Conservation (phyloP, 1,140 invertebrate species). For the Drosophila fuyamai region DNA sequence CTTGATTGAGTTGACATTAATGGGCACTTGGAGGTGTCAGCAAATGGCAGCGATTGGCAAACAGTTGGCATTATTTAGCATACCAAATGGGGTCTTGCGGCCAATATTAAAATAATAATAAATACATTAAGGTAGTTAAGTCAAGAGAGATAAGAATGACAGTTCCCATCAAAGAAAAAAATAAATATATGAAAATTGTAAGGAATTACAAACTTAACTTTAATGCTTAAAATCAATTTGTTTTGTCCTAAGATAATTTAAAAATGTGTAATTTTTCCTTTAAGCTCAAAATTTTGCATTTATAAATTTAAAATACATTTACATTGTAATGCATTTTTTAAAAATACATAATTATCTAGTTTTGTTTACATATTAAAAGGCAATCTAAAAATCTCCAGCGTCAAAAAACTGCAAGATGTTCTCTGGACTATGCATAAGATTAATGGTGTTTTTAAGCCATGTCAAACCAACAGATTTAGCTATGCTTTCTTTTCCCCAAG, state of each 20-base stretch:
- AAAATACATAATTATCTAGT: too few species aligned
- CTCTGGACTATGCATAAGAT: constrained; percentile 11
- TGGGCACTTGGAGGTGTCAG: constrained; percentile 69
- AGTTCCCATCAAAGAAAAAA: background rate
- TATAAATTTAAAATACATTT: too few species aligned
- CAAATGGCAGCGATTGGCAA: constrained; percentile 67
- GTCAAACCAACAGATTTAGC: constrained; percentile 1
- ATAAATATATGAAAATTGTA: background rate
- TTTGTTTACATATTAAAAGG: background rate
- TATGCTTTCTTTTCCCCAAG: constrained; percentile 22
- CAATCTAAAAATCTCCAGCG: background rate
- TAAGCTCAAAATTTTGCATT: too few species aligned
- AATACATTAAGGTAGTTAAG: constrained; percentile 4
- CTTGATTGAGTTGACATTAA: constrained; percentile 80
- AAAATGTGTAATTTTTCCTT: too few species aligned
- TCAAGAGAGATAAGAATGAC: too few species aligned
- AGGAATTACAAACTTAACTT: too few species aligned
- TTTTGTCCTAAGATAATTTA: too few species aligned
- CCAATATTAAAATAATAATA: constrained; percentile 10
- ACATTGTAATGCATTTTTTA: too few species aligned
- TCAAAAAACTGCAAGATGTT: constrained; percentile 9
- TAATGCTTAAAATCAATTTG: too few species aligned
- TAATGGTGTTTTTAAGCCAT: constrained; percentile 7
- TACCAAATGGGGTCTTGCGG: constrained; percentile 16
- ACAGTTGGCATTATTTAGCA: constrained; percentile 42